Percentiles rank a stretch among this genome's conserved stretches.
These are phyloP conservation scores for Cosmia pyralina DNA, from an alignment of 2,888 invertebrate genomes.

Conservation along the genomic window DNA sequence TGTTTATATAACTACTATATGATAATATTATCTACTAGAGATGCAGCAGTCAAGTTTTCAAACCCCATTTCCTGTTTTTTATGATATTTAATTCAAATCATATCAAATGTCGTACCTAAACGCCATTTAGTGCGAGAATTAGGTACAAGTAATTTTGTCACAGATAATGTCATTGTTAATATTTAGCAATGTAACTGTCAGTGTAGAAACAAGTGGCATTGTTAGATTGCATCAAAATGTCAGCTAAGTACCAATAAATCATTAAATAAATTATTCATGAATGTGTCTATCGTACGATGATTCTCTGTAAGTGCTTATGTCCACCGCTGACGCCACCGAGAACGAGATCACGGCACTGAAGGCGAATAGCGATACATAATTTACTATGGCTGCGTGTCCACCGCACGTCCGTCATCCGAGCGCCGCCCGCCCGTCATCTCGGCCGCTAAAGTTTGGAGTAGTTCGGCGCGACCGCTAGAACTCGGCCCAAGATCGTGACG, in stretches of 20 bases:
- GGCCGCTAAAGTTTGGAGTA: too few relatives aligned
- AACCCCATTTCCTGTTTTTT: not conserved
- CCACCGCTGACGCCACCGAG: not conserved
- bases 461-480: too few relatives aligned
- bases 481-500: not conserved
- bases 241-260: constrained; percentile 36
- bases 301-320: not conserved
- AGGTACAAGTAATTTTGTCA: not conserved
- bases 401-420: not conserved
- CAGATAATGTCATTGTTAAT: constrained; percentile 31
- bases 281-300: constrained; percentile 9
- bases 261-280: constrained; percentile 47
- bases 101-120: not conserved
- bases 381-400: not conserved
- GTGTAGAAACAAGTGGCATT: constrained; percentile 32
- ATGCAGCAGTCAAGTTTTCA: not conserved
- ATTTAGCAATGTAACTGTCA: constrained; percentile 33
- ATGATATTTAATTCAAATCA: not conserved
- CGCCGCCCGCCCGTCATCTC: not conserved
- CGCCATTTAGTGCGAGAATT: not conserved
- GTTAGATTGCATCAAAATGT: constrained; percentile 37
- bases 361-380: not conserved
- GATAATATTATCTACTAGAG: too few relatives aligned
- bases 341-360: not conserved
- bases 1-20: not conserved